Percentiles rank a stretch among this genome's conserved stretches.
Evolutionary conservation across 2,797 vertebrate genomes (phyloP).

Genomic region (Natrix natrix): DNA sequence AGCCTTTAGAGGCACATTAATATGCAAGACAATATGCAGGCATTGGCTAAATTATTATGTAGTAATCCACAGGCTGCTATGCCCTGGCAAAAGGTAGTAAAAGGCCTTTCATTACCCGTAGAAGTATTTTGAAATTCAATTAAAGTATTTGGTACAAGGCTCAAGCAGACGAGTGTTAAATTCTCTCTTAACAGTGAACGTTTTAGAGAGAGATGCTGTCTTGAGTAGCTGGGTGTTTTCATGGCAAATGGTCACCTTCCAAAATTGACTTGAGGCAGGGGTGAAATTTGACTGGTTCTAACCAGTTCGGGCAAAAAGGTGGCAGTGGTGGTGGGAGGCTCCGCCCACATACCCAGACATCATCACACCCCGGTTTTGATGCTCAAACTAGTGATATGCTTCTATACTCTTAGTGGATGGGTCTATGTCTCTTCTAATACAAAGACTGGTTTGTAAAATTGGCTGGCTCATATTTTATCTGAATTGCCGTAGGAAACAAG

Average conservation of each 20-base stretch:
- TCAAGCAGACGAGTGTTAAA: background rate
- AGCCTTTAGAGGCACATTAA: constrained; percentile 9
- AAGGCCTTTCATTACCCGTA: background rate
- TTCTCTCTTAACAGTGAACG: background rate
- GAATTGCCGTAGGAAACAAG: background rate
- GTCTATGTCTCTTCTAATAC: background rate
- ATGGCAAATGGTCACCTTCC: background rate
- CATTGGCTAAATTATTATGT: background rate
- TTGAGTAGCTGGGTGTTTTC: background rate
- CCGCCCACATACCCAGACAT: too few species aligned
- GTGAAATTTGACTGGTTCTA: too few species aligned
- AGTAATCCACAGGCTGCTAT: background rate
- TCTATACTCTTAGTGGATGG: background rate
- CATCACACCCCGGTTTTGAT: too few species aligned
- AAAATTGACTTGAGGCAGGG: background rate
- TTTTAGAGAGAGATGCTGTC: background rate
- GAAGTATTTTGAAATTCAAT: background rate
- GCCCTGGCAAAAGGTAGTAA: background rate
- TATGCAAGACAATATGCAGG: constrained; percentile 7
- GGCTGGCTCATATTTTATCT: background rate
- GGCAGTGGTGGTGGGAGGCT: rapidly evolving
- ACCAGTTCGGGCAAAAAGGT: too few species aligned
- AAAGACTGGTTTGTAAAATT: background rate
- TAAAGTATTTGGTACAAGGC: background rate
- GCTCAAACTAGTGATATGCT: too few species aligned